Conservation (phyloP, 2,113 vertebrate genomes). For the Erpornis zantholeuca region DNA sequence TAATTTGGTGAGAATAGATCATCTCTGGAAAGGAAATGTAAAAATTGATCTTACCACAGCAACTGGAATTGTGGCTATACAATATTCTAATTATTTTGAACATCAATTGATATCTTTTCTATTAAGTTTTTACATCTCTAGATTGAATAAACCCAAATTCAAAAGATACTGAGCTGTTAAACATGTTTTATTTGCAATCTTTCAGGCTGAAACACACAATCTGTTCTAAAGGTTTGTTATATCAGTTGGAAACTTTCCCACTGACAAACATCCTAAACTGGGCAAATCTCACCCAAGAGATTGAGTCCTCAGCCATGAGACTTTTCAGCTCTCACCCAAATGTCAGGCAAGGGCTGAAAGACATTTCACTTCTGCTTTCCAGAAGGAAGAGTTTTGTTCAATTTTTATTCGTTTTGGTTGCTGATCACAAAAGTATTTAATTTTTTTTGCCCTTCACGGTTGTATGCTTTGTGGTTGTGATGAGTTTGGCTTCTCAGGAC, state of each 20-base stretch:
- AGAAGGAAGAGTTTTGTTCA: background rate
- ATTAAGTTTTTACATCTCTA: background rate
- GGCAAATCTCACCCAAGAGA: background rate
- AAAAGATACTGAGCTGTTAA: background rate
- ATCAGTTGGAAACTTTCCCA: background rate
- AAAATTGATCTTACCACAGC: background rate
- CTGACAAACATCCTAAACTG: background rate
- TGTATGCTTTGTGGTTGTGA: background rate
- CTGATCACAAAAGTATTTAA: background rate
- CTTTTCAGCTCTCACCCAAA: background rate
- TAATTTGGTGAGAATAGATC: background rate
- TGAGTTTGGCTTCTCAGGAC: background rate
- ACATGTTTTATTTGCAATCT: background rate
- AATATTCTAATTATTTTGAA: background rate
- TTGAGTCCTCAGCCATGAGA: background rate
- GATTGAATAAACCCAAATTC: background rate
- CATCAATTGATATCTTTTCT: rapidly evolving
- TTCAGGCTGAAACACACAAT: background rate
- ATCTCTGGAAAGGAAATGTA: background rate
- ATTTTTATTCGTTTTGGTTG: background rate
- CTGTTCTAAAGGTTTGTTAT: background rate
- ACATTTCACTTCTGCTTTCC: background rate
- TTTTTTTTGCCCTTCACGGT: background rate
- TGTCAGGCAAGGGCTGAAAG: background rate
- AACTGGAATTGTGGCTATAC: background rate